A percentile compares a stretch with the other conserved stretches of the same genome.
Evolutionary conservation across 2,113 vertebrate species (phyloP).

Genomic region (Canis aureus): DNA sequence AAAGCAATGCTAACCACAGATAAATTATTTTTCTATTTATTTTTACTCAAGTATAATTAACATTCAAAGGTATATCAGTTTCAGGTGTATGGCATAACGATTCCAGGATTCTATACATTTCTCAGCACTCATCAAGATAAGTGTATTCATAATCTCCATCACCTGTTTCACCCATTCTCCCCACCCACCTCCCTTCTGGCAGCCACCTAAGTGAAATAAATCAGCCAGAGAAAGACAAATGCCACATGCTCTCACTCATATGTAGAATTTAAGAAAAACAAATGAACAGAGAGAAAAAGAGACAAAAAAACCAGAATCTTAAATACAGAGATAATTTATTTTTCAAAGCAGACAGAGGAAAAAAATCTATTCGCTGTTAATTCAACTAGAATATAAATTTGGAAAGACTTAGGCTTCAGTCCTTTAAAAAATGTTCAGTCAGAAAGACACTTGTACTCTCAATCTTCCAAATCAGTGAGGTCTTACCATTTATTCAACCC

Average conservation of each 20-base stretch:
- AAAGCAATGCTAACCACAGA: conserved; percentile 6
- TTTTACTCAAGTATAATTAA: background rate
- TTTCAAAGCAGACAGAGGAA: background rate
- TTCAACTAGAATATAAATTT: conserved; percentile 32
- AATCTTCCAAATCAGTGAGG: background rate
- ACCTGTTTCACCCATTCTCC: background rate
- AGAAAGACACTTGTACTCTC: background rate
- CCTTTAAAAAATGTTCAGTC: conserved; percentile 17
- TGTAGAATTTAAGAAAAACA: background rate
- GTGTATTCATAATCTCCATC: background rate
- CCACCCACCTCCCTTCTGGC: background rate
- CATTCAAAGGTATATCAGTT: background rate
- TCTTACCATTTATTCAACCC: background rate
- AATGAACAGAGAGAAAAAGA: background rate
- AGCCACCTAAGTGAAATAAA: background rate
- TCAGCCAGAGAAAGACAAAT: background rate
- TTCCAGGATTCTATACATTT: background rate
- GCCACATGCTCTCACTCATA: background rate
- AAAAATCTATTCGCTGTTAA: background rate
- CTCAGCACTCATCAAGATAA: background rate
- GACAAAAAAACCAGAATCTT: background rate
- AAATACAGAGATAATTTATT: background rate
- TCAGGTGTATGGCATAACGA: background rate
- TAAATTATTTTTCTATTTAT: background rate
- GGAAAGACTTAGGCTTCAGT: background rate